Percentiles rank a stretch among this genome's conserved stretches.
Conservation (phyloP, 35 echinoderm and acorn worm species). For the Holothuria glaberrima region DNA sequence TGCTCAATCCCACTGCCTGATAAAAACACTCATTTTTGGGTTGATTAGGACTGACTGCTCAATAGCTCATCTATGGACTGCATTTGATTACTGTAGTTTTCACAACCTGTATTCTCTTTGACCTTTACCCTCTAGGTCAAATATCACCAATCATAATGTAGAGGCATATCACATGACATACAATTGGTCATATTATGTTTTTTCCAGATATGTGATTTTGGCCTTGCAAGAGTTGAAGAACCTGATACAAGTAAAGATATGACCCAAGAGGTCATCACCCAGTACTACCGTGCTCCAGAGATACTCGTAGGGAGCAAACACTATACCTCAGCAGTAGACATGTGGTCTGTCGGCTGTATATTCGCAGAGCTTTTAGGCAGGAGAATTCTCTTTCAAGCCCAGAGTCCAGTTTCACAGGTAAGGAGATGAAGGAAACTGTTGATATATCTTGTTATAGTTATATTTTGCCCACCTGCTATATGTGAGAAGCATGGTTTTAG, state of each 20-base stretch:
- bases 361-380: constrained; percentile 96
- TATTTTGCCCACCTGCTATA: too few species aligned
- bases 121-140: too few species aligned
- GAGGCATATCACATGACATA: too few species aligned
- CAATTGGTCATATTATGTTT: neutral
- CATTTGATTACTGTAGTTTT: too few species aligned
- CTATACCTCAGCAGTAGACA: constrained; percentile 94
- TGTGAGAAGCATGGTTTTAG: too few species aligned
- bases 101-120: too few species aligned
- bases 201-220: constrained; percentile 98
- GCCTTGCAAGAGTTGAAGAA: constrained; percentile 94
- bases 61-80: too few species aligned
- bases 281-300: constrained; percentile 99
- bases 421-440: neutral
- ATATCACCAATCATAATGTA: too few species aligned
- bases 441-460: too few species aligned
- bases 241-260: constrained; percentile 93
- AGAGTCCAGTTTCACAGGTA: constrained; percentile 99
- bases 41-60: too few species aligned
- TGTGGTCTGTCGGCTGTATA: constrained; percentile 99
- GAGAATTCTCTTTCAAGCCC: constrained; percentile 97
- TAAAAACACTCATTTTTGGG: too few species aligned
- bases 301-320: constrained; percentile 97
- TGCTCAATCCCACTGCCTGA: too few species aligned
- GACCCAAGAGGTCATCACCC: constrained; percentile 99